These are phyloP conservation scores for Drosophila virilis DNA, from an alignment of 1,140 invertebrate species.

Conservation along the genomic window DNA sequence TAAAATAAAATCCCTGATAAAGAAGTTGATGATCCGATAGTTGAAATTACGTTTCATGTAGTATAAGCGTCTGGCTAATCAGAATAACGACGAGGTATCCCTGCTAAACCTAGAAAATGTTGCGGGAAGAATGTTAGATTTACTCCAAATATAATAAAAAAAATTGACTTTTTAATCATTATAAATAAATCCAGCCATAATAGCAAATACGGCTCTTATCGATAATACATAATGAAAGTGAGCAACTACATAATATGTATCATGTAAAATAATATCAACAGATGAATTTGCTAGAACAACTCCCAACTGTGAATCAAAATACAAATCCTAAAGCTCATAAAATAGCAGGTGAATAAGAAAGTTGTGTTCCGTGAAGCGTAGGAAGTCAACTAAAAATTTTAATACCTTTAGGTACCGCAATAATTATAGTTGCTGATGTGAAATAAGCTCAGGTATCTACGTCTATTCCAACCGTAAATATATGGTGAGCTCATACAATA, in stretches of 20 bases:
- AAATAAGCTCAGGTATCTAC: conserved; percentile 86
- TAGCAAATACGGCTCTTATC: too few relatives aligned
- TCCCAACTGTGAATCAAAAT: conserved; percentile 88
- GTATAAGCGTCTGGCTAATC: too few relatives aligned
- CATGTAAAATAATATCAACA: conserved; percentile 89
- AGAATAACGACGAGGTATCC: too few relatives aligned
- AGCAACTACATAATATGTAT: conserved; percentile 91
- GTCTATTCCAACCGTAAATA: conserved; percentile 88
- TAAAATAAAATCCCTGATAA: too few relatives aligned
- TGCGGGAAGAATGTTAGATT: too few relatives aligned
- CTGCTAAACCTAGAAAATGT: too few relatives aligned
- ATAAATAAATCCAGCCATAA: too few relatives aligned
- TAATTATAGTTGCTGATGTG: conserved; percentile 90
- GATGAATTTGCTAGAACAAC: conserved; percentile 89
- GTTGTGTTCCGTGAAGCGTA: conserved; percentile 85
- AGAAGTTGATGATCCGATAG: too few relatives aligned
- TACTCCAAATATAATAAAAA: too few relatives aligned
- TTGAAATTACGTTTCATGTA: too few relatives aligned
- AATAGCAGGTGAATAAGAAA: conserved; percentile 86
- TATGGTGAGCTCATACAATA: conserved; percentile 90
- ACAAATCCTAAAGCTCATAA: conserved; percentile 89
- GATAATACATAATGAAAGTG: conserved; percentile 89
- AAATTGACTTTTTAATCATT: too few relatives aligned
- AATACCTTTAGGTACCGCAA: conserved; percentile 88
- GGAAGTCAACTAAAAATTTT: conserved; percentile 89